These are phyloP conservation scores for Cardinalis cardinalis DNA, from an alignment of 2,113 vertebrate genomes.

Conservation along the genomic window DNA sequence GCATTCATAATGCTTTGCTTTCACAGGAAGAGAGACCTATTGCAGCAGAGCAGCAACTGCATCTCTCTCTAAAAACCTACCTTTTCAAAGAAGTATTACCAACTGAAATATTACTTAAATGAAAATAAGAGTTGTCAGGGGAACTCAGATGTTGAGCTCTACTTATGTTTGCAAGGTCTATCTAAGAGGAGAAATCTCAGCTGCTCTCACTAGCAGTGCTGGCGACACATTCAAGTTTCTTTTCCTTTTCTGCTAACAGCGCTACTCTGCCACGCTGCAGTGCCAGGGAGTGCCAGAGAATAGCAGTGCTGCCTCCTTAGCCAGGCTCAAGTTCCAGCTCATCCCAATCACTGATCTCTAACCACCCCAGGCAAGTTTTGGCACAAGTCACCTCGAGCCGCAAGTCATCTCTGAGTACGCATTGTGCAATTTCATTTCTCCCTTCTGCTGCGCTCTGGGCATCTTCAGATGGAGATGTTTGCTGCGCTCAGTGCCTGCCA, in stretches of 20 bases:
- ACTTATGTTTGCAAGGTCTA: neutral
- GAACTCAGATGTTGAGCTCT: neutral
- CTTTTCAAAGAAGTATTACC: slow-evolving; percentile 41
- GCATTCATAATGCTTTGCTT: slow-evolving; percentile 52
- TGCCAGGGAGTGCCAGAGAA: neutral
- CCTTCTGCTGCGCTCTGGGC: neutral
- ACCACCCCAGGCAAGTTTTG: neutral
- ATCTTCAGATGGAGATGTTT: neutral
- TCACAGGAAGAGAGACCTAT: slow-evolving; percentile 57
- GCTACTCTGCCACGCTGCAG: accelerated
- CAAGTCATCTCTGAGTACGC: neutral
- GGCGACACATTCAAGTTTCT: neutral
- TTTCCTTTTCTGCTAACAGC: neutral
- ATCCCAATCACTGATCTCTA: accelerated
- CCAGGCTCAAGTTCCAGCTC: neutral
- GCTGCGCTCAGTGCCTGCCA: neutral
- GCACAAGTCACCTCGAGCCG: neutral
- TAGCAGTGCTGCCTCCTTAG: neutral
- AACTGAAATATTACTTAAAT: neutral
- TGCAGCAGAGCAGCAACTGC: slow-evolving; percentile 17
- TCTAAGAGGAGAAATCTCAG: neutral
- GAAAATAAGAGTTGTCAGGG: neutral
- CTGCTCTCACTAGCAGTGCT: neutral
- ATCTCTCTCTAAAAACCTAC: slow-evolving; percentile 10
- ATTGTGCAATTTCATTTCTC: neutral